phyloP scores from a whole-genome alignment of 2,888 invertebrate species.

The Amblyjoppa fuscipennis region DNA sequence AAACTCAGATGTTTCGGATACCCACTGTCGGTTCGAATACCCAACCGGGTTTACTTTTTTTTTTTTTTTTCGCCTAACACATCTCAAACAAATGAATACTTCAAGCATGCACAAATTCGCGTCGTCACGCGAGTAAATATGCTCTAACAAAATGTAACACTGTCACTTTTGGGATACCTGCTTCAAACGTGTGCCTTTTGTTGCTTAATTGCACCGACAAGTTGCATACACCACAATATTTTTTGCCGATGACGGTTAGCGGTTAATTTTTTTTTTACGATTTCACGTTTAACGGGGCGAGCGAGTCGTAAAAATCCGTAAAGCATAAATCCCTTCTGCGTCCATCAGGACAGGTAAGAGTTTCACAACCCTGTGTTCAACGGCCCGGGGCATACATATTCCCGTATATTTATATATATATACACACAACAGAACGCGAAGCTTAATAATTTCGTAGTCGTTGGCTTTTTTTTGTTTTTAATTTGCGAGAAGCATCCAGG shows the following conservation, averaged over 20 bases:
- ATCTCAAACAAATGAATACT: no score
- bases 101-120: no score
- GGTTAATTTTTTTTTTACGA: slow-evolving; percentile 51
- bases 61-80: background rate
- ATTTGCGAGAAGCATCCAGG: no score
- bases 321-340: slow-evolving; percentile 9
- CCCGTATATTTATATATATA: background rate
- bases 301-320: slow-evolving; percentile 55
- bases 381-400: background rate
- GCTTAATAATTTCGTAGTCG: background rate
- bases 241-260: no score
- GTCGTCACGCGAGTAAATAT: background rate
- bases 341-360: background rate
- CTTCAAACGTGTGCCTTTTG: no score
- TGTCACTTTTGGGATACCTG: no score
- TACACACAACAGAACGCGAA: background rate
- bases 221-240: no score
- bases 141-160: no score
- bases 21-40: background rate
- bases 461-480: background rate
- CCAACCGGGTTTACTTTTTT: background rate
- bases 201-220: no score
- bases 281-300: slow-evolving; percentile 49
- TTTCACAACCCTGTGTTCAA: background rate
- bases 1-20: slow-evolving; percentile 7